Evolutionary conservation across 2,888 invertebrate species (phyloP).

Genomic region (Sminthurinus aureus): DNA sequence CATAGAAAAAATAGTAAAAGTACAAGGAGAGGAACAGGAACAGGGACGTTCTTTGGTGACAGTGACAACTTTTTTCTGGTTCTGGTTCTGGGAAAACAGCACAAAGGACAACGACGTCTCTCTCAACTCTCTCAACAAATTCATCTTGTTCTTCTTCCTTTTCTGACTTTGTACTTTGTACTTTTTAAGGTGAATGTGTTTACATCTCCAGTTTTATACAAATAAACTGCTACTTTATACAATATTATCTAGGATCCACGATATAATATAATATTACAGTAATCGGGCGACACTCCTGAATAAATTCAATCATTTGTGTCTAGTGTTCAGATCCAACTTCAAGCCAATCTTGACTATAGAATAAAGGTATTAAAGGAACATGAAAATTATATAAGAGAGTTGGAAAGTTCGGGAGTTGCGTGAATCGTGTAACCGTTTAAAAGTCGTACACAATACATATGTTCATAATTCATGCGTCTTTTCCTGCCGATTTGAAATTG

Average conservation of each 20-base stretch:
- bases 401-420: no score
- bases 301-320: no score
- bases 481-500: not conserved
- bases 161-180: not conserved
- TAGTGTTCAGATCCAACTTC: no score
- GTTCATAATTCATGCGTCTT: no score
- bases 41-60: not conserved
- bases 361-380: no score
- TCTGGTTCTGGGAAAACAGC: not conserved
- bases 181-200: not conserved
- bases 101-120: not conserved
- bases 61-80: not conserved
- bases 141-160: not conserved
- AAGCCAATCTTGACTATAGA: no score
- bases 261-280: no score
- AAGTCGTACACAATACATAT: no score
- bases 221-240: not conserved
- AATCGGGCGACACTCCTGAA: no score
- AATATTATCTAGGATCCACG: no score
- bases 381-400: no score
- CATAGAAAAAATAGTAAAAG: not conserved
- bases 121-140: not conserved
- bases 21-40: not conserved
- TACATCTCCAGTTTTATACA: not conserved
- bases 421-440: no score